Base-by-base conservation (phyloP, 2,888 invertebrate species). In the Archips crataeganus region DNA sequence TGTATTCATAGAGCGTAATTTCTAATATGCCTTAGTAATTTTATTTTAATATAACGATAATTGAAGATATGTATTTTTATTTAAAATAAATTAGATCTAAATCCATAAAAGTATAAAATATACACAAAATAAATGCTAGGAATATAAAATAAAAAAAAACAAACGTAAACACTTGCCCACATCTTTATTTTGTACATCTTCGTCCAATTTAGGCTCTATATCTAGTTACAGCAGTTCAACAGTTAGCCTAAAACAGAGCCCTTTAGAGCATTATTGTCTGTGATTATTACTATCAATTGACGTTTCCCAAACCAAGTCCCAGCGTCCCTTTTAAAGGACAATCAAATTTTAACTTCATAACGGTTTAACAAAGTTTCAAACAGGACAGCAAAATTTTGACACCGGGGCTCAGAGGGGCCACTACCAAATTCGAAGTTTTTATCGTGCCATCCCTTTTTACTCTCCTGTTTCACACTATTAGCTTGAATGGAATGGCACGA, bases 151-250 rank as follows among this genome's bases (percentile, higher is more conserved):
- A 68, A 57, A 63, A 63, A 72, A 39, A 73, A 23, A n/a, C 39
- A 68, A 39, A 59, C 23, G 23, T 15, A 69, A 76, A 60, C 73
- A 75, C 62, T 73, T 76, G 71, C 54, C 54, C 75, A 75, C 73
- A 77, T 77, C 71, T 79, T 78, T 79, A 79, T 79, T 78, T 79
- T 79, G 76, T 77, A 79, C 74, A 75, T 77, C 59, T 54, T 76
- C 59, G 60, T 49, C 47, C 57, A 57, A 45, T 49, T 49, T 34
- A 63, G n/a, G 62, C 49, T 62, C 11, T 51, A 51, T 36, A 49
- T 49, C 61, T 60, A 49, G 60, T 36, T n/a, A 60, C 60, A 60
- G 60, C 39, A 36, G 34, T 36, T 70, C 47, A 74, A 70, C 70
- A 45, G 59, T 59, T 61, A 23, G 34, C 13, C 32, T 59, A 73